These are phyloP conservation scores for Rotaria magnacalcarata DNA, from an alignment of 2,888 invertebrate genomes.

Conservation along the genomic window DNA sequence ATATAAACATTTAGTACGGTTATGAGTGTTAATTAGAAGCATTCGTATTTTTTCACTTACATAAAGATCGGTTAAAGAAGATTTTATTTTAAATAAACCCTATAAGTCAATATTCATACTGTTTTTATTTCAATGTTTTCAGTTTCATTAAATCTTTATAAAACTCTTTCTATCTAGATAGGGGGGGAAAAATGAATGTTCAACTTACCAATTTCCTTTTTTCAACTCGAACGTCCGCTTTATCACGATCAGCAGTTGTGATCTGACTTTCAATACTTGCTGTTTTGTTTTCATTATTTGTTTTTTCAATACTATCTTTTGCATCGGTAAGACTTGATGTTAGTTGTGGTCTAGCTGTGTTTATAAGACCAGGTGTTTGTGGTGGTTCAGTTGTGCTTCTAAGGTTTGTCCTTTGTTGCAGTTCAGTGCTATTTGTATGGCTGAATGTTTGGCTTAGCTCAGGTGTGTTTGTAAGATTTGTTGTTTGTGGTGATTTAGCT, in stretches of 20 bases:
- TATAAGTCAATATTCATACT: background rate
- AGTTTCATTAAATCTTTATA: background rate
- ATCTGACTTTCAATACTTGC: background rate
- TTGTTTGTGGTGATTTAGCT: too few species aligned
- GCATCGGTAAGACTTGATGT: background rate
- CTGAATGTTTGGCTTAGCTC: too few species aligned
- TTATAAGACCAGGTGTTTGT: background rate
- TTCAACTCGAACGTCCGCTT: background rate
- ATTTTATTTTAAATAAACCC: background rate
- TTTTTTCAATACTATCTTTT: too few species aligned
- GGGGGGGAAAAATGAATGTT: background rate
- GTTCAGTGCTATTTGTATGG: too few species aligned
- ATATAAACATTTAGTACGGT: background rate
- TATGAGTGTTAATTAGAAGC: background rate
- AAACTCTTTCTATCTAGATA: too few species aligned
- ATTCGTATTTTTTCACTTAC: background rate
- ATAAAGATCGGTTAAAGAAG: background rate
- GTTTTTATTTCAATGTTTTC: background rate
- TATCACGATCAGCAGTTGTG: background rate
- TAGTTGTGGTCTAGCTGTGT: background rate
- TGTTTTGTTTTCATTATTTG: too few species aligned
- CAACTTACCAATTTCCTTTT: background rate
- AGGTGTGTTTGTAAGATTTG: too few species aligned
- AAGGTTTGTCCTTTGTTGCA: too few species aligned
- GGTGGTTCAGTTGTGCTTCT: too few species aligned